Conservation (phyloP, 2,888 invertebrate species). For the Craniophora ligustri region DNA sequence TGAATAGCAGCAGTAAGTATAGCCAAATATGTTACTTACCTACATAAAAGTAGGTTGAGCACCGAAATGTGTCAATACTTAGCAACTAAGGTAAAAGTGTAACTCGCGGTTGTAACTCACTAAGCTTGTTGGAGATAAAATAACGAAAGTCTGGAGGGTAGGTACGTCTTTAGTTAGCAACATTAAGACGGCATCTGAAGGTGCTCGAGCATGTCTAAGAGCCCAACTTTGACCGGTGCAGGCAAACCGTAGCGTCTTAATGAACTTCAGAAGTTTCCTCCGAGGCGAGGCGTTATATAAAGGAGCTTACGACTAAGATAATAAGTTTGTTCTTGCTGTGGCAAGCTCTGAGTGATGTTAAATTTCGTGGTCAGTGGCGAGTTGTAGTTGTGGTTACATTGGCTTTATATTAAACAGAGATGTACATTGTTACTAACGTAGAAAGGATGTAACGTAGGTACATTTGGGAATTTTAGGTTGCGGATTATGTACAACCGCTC, state of each 20-base stretch:
- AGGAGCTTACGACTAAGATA: slow-evolving; percentile 56
- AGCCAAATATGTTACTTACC: background rate
- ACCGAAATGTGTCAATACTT: slow-evolving; percentile 33
- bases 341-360: slow-evolving; percentile 49
- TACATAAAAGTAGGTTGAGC: slow-evolving; percentile 29
- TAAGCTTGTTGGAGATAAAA: slow-evolving; percentile 64
- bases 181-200: slow-evolving; percentile 68
- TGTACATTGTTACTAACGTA: slow-evolving; percentile 39
- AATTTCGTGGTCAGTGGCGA: slow-evolving; percentile 66
- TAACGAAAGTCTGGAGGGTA: slow-evolving; percentile 60
- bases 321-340: slow-evolving; percentile 63
- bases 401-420: slow-evolving; percentile 46
- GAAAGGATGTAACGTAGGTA: slow-evolving; percentile 7
- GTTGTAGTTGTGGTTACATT: slow-evolving; percentile 56
- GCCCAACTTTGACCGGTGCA: slow-evolving; percentile 75
- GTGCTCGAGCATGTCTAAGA: slow-evolving; percentile 73
- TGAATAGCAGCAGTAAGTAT: no score
- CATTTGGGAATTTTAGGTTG: slow-evolving; percentile 17
- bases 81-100: slow-evolving; percentile 64
- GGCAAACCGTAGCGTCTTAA: slow-evolving; percentile 81
- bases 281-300: slow-evolving; percentile 57
- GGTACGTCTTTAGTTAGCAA: slow-evolving; percentile 65
- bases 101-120: slow-evolving; percentile 63
- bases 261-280: slow-evolving; percentile 77
- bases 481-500: slow-evolving; percentile 4